Evolutionary conservation across 2,113 vertebrate species (phyloP).

Genomic region (Glaucomys volans): DNA sequence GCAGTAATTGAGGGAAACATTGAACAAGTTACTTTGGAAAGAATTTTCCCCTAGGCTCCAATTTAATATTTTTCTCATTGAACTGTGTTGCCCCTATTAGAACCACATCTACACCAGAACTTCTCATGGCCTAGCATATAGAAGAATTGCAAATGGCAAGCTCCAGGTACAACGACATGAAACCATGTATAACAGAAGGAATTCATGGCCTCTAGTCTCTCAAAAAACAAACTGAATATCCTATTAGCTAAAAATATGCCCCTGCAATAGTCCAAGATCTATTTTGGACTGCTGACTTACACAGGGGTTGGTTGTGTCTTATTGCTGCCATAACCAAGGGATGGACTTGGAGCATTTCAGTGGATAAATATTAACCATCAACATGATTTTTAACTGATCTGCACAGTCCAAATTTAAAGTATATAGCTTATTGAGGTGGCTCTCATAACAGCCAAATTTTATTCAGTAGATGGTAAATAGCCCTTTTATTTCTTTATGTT

Average conservation of each 20-base stretch:
- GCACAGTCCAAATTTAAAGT: not conserved
- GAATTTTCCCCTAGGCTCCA: not conserved
- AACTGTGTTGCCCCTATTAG: not conserved
- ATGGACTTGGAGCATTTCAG: not conserved
- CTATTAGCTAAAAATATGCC: not conserved
- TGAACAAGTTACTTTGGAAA: constrained; percentile 5
- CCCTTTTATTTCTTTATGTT: not conserved
- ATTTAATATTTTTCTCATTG: not conserved
- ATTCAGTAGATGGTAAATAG: not conserved
- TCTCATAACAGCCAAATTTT: not conserved
- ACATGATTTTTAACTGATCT: not conserved
- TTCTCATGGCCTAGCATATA: not conserved
- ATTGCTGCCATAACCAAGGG: not conserved
- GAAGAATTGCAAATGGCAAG: not conserved
- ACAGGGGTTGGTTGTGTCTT: accelerated
- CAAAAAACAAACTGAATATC: not conserved
- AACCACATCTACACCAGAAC: not conserved
- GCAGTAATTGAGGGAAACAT: not conserved
- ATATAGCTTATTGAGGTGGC: not conserved
- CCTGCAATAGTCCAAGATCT: not conserved
- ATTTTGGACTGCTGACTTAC: not conserved
- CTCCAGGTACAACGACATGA: not conserved
- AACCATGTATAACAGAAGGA: not conserved
- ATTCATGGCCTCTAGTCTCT: not conserved
- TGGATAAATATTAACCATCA: not conserved